phyloP scores from a whole-genome alignment of 2,113 vertebrate species.

The Zonotrichia leucophrys region DNA sequence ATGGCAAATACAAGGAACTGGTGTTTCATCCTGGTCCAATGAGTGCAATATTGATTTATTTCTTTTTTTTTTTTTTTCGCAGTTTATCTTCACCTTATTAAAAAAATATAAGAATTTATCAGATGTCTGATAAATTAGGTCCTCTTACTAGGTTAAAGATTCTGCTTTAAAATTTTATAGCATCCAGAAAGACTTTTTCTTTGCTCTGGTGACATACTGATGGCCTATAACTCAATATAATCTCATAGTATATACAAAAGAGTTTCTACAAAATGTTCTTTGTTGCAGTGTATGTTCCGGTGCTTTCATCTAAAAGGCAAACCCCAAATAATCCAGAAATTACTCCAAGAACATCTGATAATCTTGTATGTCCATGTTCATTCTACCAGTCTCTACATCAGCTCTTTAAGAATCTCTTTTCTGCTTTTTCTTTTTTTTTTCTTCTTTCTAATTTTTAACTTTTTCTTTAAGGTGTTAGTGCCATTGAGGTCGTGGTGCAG shows the following conservation, averaged over 20 bases:
- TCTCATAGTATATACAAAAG: background rate
- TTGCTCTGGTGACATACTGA: background rate
- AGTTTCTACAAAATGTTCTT: background rate
- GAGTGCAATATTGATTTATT: background rate
- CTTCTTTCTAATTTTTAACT: background rate
- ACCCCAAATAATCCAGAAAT: background rate
- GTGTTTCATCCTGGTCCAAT: background rate
- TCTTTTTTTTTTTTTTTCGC: background rate
- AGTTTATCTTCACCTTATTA: background rate
- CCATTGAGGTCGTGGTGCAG: constrained; percentile 93
- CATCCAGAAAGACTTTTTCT: background rate
- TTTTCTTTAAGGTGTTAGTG: constrained; percentile 82
- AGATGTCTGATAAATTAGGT: background rate
- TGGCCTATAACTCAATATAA: background rate
- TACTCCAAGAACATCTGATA: background rate
- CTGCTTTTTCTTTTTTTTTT: background rate
- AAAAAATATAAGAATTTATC: background rate
- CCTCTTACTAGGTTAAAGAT: background rate
- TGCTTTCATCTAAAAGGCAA: background rate
- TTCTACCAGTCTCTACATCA: background rate
- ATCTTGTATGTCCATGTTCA: background rate
- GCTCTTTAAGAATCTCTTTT: background rate
- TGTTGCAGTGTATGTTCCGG: background rate
- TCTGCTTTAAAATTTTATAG: background rate
- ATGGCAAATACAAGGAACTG: background rate